Conservation (phyloP, 2,113 vertebrate genomes). For the Macrotus californicus region DNA sequence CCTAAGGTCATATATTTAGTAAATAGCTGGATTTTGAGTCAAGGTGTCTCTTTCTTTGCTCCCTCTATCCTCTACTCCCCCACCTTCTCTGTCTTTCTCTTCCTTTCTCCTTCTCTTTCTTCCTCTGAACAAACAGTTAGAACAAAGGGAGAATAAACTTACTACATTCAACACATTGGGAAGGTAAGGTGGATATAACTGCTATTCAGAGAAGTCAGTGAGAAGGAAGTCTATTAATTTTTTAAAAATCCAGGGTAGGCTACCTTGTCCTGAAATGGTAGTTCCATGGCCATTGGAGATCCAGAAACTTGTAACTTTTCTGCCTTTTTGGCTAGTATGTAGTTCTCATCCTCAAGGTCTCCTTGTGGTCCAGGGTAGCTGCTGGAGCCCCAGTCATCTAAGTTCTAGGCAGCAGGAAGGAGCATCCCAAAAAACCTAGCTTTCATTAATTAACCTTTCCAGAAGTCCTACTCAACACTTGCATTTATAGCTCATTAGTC, state of each 20-base stretch:
- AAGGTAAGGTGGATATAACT: background rate
- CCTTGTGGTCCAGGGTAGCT: background rate
- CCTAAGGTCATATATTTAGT: background rate
- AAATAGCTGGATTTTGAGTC: background rate
- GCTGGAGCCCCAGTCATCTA: background rate
- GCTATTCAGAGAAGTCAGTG: background rate
- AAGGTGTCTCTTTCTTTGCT: background rate
- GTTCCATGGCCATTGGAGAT: background rate
- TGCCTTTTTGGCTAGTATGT: background rate
- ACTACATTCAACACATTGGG: background rate
- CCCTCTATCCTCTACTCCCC: rapidly evolving
- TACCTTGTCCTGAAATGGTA: background rate
- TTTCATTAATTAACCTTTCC: background rate
- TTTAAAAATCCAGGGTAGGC: background rate
- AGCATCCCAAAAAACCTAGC: background rate
- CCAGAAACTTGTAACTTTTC: background rate
- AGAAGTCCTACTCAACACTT: background rate
- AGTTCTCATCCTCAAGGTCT: background rate
- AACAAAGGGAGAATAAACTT: background rate
- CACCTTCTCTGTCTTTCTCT: background rate
- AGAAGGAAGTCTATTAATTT: background rate
- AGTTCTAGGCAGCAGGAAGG: background rate
- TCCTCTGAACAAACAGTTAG: background rate
- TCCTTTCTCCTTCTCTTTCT: background rate
- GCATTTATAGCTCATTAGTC: background rate